A percentile compares a stretch with the other conserved stretches of the same genome.
phyloP scores from a whole-genome alignment of 1,140 invertebrate genomes.

The Stegodyphus dumicola region DNA sequence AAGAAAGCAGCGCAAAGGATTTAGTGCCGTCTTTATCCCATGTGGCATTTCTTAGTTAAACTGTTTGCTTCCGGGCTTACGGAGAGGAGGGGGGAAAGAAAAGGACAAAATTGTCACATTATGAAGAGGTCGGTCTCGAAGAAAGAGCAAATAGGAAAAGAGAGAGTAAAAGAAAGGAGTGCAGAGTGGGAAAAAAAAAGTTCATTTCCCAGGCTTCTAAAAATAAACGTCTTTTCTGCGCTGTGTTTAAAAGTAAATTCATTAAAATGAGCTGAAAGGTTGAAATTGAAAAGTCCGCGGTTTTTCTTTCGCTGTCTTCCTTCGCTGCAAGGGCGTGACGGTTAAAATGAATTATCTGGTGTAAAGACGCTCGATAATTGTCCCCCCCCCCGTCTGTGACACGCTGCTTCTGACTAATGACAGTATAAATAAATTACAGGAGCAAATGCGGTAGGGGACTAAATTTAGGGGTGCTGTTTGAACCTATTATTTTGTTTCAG shows the following conservation, averaged over 20 bases:
- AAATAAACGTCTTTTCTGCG: slow-evolving; percentile 36
- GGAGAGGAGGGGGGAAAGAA: background rate
- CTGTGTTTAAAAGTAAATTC: slow-evolving; percentile 46
- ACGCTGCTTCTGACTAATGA: too few relatives aligned
- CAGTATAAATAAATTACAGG: too few relatives aligned
- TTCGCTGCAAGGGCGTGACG: too few relatives aligned
- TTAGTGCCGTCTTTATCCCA: slow-evolving; percentile 48
- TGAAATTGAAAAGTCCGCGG: slow-evolving; percentile 31
- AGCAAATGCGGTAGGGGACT: too few relatives aligned
- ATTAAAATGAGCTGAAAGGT: slow-evolving; percentile 45
- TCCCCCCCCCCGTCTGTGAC: too few relatives aligned
- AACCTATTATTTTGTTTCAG: too few relatives aligned
- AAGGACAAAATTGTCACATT: slow-evolving; percentile 47
- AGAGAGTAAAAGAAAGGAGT: slow-evolving; percentile 7
- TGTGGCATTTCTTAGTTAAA: slow-evolving; percentile 54
- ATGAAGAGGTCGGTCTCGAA: slow-evolving; percentile 40
- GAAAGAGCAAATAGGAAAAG: slow-evolving; percentile 45
- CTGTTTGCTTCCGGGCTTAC: slow-evolving; percentile 45
- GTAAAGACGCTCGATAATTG: too few relatives aligned
- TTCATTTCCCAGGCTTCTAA: slow-evolving; percentile 14
- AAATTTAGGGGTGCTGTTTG: too few relatives aligned
- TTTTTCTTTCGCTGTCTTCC: slow-evolving; percentile 2
- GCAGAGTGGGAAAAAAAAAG: background rate
- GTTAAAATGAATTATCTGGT: too few relatives aligned
- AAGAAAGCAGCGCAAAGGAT: slow-evolving; percentile 20